Conservation (phyloP, 2,113 vertebrate genomes). For the Nannobrachium achirus region DNA sequence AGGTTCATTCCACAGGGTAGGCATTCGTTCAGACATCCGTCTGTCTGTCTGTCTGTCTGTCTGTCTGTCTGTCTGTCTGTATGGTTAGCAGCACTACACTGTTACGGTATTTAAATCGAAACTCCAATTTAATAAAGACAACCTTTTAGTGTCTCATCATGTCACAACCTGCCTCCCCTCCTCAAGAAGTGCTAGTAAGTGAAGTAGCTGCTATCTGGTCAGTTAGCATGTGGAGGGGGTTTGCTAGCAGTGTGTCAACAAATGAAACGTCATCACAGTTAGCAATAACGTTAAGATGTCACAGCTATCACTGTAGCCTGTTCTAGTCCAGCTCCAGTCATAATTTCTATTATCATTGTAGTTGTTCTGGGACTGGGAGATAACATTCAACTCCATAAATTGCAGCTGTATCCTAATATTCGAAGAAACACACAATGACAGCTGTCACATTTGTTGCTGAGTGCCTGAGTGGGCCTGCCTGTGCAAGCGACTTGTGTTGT, state of each 20-base stretch:
- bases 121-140: neutral
- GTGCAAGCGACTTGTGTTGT: too few relatives aligned
- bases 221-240: slow-evolving; percentile 32
- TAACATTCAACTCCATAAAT: neutral
- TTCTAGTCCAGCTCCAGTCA: too few relatives aligned
- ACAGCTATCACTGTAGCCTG: neutral
- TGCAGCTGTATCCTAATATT: neutral
- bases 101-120: neutral
- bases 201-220: too few relatives aligned
- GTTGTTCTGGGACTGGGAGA: neutral
- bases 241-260: slow-evolving; percentile 54
- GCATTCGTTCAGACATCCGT: too few relatives aligned
- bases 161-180: too few relatives aligned
- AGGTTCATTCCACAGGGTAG: too few relatives aligned
- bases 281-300: neutral
- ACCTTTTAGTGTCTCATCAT: neutral
- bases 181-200: too few relatives aligned
- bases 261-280: slow-evolving; percentile 52
- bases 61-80: too few relatives aligned
- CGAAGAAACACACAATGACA: neutral
- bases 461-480: too few relatives aligned
- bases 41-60: too few relatives aligned
- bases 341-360: neutral
- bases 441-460: neutral
- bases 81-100: too few relatives aligned